phyloP scores from a whole-genome alignment of 2,888 invertebrate genomes.

The Norana najaformis region DNA sequence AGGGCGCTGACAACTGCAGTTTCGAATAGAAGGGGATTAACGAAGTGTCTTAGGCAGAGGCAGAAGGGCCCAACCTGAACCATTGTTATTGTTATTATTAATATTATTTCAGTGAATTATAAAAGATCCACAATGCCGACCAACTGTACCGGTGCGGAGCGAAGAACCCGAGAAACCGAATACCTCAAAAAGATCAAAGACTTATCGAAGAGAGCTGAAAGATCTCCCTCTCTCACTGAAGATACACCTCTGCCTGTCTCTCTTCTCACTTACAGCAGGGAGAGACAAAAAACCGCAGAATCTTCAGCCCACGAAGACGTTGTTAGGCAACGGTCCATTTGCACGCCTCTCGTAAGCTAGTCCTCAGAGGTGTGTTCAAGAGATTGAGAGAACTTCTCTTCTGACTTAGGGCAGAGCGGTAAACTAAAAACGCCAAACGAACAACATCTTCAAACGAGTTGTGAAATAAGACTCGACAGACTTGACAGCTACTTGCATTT shows the following conservation, averaged over 20 bases:
- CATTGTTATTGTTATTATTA: neutral
- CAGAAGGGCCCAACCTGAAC: neutral
- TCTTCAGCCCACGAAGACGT: no score
- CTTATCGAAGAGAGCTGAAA: neutral
- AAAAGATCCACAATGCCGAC: neutral
- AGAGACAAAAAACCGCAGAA: no score
- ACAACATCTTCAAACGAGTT: no score
- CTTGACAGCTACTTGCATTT: no score
- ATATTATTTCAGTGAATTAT: neutral
- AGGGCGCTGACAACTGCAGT: no score
- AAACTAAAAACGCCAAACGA: neutral
- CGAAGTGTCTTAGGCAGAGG: no score
- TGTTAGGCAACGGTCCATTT: neutral
- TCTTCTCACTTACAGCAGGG: no score
- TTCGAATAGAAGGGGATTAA: no score
- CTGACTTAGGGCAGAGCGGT: neutral
- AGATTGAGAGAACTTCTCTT: neutral
- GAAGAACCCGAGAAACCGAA: neutral
- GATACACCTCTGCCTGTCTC: neutral
- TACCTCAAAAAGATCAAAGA: neutral
- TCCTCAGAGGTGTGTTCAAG: neutral
- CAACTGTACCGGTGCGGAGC: neutral
- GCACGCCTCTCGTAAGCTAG: neutral
- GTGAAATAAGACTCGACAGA: no score
- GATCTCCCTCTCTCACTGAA: neutral